phyloP scores from a whole-genome alignment of 2,888 invertebrate genomes.

The Hemaris fuciformis region DNA sequence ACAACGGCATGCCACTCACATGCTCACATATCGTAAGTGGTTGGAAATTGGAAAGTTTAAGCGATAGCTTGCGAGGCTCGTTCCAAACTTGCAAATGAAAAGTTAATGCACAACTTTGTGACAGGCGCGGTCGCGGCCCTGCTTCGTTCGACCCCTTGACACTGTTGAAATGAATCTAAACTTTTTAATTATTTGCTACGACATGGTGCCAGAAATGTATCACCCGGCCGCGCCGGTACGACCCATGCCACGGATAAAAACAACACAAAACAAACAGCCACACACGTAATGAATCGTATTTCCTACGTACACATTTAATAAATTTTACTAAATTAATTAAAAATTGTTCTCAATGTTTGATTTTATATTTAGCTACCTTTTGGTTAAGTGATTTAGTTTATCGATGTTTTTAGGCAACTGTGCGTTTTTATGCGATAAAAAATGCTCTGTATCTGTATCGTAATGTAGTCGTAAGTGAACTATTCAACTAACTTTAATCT shows the following conservation, averaged over 20 bases:
- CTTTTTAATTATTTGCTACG: conserved; percentile 65
- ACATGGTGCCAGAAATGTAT: conserved; percentile 50
- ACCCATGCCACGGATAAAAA: conserved; percentile 10
- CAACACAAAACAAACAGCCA: background rate
- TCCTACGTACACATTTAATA: background rate
- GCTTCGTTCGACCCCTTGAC: conserved; percentile 48
- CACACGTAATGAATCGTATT: too few species aligned
- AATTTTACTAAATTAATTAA: background rate
- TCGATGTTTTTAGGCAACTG: background rate
- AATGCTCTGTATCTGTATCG: background rate
- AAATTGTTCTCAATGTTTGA: background rate
- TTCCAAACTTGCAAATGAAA: conserved; percentile 73
- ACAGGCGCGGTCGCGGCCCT: conserved; percentile 57
- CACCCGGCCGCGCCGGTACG: conserved; percentile 24
- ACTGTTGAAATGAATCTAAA: conserved; percentile 58
- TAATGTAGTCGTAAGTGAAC: too few species aligned
- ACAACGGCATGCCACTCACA: conserved; percentile 23
- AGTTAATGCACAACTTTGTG: conserved; percentile 71
- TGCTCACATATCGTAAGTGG: conserved; percentile 48
- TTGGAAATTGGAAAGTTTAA: conserved; percentile 52
- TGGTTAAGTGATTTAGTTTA: background rate
- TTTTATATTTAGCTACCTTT: background rate
- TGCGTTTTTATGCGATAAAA: background rate
- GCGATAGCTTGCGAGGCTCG: conserved; percentile 51
- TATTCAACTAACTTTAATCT: too few species aligned